Base-by-base conservation (phyloP, 1,140 invertebrate genomes). In the Drosophila pandora region DNA sequence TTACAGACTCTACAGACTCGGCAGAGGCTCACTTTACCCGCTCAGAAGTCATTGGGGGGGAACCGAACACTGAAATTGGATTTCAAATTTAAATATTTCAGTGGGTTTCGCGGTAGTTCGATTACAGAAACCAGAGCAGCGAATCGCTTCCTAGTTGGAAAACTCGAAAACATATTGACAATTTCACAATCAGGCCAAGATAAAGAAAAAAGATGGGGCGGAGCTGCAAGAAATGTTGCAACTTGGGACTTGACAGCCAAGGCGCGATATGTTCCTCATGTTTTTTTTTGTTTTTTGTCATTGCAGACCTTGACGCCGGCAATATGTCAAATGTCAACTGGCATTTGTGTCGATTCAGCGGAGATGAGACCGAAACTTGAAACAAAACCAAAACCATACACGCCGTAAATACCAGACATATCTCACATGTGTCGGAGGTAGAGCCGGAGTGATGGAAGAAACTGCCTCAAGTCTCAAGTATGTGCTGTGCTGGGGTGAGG, bases 251-350 rank as follows among this genome's bases (percentile, higher is more conserved):
- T 56, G 73, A 68, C 72, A 76, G 39, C 72, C 50, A 37, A 32
- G 45, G 55, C 55, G 22, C 41, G 50, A 76, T 63, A 50, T 58
- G 53, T 48, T 68, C 53, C 72, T 68, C 39, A 9, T 67, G 64
- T 8, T 43, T 50, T 43, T 50, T 32, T 21, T 12, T 28, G 12
- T 48, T 58, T 22, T 10, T 32, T 62, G 17, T 8, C 12, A 9
- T 8, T 12, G 39, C 49, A 56, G 65, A 56, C 65, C 65, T 56
- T 68, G 65, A 68, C 72, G 67, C 17, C 61, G 55, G 62, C 73
- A 81, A 82, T 81, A 77, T 85, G 82, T 83, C 70, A 71, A 74
- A 67, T 79, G 80, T 78, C 79, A 76, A 77, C 55, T 67, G 34
- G 48, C 64, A 76, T 71, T 65, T 72, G 53, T 65, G 25, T 56